phyloP scores from a whole-genome alignment of 2,888 invertebrate genomes.

The Aelia acuminata region DNA sequence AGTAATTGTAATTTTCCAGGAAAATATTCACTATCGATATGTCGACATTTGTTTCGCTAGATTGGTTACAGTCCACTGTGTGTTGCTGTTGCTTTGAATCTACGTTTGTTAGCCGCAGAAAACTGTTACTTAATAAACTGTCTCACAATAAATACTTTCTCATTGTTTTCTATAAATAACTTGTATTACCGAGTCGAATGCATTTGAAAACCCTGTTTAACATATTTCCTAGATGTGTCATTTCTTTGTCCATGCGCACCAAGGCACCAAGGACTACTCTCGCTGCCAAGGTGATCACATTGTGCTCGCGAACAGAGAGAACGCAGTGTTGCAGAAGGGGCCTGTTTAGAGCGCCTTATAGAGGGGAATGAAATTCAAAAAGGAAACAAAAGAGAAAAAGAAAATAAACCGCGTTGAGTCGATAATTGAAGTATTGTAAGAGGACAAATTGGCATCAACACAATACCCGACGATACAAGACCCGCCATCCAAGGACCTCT shows the following conservation, averaged over 20 bases:
- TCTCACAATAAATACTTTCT: too few relatives aligned
- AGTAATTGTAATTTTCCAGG: too few relatives aligned
- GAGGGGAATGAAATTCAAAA: slow-evolving; percentile 23
- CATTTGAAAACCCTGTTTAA: too few relatives aligned
- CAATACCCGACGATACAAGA: slow-evolving; percentile 9
- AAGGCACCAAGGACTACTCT: not conserved
- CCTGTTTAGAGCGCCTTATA: not conserved
- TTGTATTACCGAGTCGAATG: too few relatives aligned
- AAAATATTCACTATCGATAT: too few relatives aligned
- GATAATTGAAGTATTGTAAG: slow-evolving; percentile 41
- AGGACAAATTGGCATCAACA: slow-evolving; percentile 2
- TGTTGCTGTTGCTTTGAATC: too few relatives aligned
- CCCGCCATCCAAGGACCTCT: not conserved
- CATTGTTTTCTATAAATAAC: too few relatives aligned
- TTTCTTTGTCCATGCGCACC: not conserved
- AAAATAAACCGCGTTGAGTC: not conserved
- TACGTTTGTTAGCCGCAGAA: too few relatives aligned
- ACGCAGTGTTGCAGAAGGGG: slow-evolving; percentile 5
- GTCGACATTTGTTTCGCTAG: too few relatives aligned
- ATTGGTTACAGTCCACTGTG: too few relatives aligned
- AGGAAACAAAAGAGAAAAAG: slow-evolving; percentile 19
- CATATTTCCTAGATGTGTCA: not conserved
- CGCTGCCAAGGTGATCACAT: not conserved
- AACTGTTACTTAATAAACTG: too few relatives aligned
- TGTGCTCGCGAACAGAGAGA: not conserved